These are phyloP conservation scores for Tretioscincus oriximinensis DNA, from an alignment of 2,113 vertebrate species.

Conservation along the genomic window DNA sequence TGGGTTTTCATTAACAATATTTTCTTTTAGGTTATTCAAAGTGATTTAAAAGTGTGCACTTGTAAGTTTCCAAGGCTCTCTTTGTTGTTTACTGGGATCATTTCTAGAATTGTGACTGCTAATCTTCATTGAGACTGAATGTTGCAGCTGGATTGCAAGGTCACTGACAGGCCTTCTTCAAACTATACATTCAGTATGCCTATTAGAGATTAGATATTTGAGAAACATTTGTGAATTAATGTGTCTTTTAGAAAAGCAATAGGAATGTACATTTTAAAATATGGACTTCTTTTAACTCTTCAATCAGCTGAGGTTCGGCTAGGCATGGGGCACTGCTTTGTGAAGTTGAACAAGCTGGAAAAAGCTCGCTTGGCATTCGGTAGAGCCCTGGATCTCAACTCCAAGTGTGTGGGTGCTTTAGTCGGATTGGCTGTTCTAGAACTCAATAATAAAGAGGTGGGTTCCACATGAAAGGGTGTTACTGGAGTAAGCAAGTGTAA, in stretches of 20 bases:
- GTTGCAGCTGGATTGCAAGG: neutral
- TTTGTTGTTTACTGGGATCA: neutral
- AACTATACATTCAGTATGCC: too few relatives aligned
- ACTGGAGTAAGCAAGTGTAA: neutral
- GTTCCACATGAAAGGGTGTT: conserved; percentile 27
- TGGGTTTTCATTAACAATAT: neutral
- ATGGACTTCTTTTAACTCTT: conserved; percentile 36
- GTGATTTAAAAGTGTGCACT: neutral
- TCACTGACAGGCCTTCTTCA: too few relatives aligned
- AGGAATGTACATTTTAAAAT: neutral
- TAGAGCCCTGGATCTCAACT: conserved; percentile 93
- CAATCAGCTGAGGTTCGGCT: conserved; percentile 89
- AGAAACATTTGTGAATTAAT: neutral
- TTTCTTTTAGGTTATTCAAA: neutral
- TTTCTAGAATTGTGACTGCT: neutral
- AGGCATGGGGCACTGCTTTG: conserved; percentile 98
- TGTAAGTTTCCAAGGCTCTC: neutral
- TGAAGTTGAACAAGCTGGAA: conserved; percentile 95
- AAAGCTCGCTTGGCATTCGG: conserved; percentile 95
- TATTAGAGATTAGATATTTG: neutral
- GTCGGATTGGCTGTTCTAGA: conserved; percentile 96
- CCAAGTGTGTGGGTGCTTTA: conserved; percentile 94
- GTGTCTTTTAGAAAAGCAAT: neutral
- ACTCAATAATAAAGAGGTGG: conserved; percentile 95
- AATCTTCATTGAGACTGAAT: neutral